Evolutionary conservation across 2,797 vertebrate genomes (phyloP), one percentile per base, ranked within the genome.

Genomic region (Cephalopachus bancanus): DNA sequence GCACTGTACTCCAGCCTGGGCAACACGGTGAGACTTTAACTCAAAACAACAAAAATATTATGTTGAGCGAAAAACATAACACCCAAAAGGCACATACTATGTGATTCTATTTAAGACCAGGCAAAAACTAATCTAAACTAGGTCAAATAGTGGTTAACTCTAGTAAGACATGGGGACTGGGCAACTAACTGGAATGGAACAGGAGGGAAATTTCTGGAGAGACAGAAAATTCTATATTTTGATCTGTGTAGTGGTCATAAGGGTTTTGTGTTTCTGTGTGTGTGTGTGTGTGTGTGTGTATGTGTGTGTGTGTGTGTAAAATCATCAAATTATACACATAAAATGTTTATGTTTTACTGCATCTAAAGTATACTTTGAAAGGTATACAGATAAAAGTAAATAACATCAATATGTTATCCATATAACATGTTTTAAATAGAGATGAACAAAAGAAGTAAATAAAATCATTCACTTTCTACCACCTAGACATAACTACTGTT

Each of bases 41-140:
- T 44, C 44, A 44, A 44, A 44, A 44, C 44, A 44, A 44, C 88
- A 97, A 51, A 92, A 95, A 95, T 85, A 94, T 26, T 67, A 51
- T 85, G 53, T 81, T 94, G 74, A 91, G 64, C 83, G 95, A 95
- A 97, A 93, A 89, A 85, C 62, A 10, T 53, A 83, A 96, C 51
- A 64, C 3, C 24, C 53, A 80, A 93, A 85, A 88, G 26, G 20
- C 37, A 88, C 19, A 67, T 33, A 33, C 9, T 92, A 3, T 11
- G 51, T 69, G 55, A 79, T 51, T 88, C 62, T 59, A 94, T 67
- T 74, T 93, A 64, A 81, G n/a, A 93, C 91, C 7, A 76, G 7
- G 4, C 62, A 89, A 88, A 90, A 89, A 33, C 37, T 83, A 89
- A 90, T 78, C 80, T 57, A 88, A 89, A 94, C 37, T 74, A 92